Conservation (phyloP, 2,113 vertebrate genomes). For the Haliaeetus leucogaster region DNA sequence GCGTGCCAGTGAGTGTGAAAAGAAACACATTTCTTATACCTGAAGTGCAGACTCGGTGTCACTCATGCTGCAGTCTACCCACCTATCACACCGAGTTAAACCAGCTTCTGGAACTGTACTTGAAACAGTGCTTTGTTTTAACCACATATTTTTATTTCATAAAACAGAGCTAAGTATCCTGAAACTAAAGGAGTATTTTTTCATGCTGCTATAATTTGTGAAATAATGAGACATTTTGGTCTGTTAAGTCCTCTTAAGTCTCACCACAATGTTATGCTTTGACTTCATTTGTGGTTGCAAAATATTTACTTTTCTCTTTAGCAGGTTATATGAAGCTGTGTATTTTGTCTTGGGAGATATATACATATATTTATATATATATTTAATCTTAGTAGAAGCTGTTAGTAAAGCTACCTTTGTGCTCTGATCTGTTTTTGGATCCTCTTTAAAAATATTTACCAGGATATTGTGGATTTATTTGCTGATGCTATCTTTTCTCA, state of each 20-base stretch:
- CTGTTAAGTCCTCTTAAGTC: slow-evolving; percentile 60
- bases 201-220: slow-evolving; percentile 48
- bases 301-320: slow-evolving; percentile 66
- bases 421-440: background rate
- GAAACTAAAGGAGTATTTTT: slow-evolving; percentile 34
- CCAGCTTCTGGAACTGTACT: background rate
- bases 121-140: slow-evolving; percentile 12
- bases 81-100: background rate
- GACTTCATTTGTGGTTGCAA: slow-evolving; percentile 59
- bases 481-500: background rate
- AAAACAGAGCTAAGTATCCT: slow-evolving; percentile 34
- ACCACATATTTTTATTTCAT: slow-evolving; percentile 12
- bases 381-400: slow-evolving; percentile 26
- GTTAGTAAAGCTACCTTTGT: slow-evolving; percentile 10
- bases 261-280: slow-evolving; percentile 58
- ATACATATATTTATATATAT: background rate
- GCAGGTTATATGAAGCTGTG: slow-evolving; percentile 52
- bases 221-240: slow-evolving; percentile 59
- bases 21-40: background rate
- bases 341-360: slow-evolving; percentile 58
- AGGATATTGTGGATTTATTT: background rate
- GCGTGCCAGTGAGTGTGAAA: background rate
- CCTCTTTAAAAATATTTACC: slow-evolving; percentile 4
- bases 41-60: background rate
- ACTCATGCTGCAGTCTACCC: background rate